Conservation (phyloP, 1,140 invertebrate species). For the Physella acuta region DNA sequence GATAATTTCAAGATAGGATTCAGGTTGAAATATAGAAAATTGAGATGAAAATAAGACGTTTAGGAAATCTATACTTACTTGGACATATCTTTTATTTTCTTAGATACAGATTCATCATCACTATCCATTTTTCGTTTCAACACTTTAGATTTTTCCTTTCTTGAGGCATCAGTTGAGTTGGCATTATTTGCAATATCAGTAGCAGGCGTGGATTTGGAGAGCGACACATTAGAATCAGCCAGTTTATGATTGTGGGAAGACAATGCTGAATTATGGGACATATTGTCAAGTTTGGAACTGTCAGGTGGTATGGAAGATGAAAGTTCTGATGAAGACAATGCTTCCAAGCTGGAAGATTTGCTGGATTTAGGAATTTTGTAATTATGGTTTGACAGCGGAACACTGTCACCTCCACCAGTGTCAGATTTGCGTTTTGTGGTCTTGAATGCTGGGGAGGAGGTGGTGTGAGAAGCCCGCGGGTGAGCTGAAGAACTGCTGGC, state of each 20-base stretch:
- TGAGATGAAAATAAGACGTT: too few relatives aligned
- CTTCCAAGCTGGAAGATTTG: not conserved
- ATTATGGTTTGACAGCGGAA: not conserved
- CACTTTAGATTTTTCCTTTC: not conserved
- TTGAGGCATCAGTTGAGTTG: too few relatives aligned
- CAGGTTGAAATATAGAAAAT: too few relatives aligned
- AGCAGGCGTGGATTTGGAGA: too few relatives aligned
- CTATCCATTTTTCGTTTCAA: not conserved
- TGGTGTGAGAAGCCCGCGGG: not conserved
- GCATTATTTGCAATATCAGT: too few relatives aligned
- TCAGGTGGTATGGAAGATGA: not conserved
- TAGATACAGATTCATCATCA: not conserved
- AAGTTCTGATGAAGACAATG: not conserved
- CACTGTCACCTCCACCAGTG: not conserved
- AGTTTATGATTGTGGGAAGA: too few relatives aligned
- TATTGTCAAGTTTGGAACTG: too few relatives aligned
- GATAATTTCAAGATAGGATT: too few relatives aligned
- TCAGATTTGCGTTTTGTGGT: not conserved
- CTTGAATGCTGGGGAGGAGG: not conserved
- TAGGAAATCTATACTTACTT: conserved; percentile 5
- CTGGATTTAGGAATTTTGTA: not conserved
- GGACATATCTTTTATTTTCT: not conserved
- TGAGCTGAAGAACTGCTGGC: not conserved
- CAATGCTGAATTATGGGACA: too few relatives aligned
- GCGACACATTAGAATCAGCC: too few relatives aligned